Conservation (phyloP, 2,888 invertebrate species). For the Slavum lentiscoides region DNA sequence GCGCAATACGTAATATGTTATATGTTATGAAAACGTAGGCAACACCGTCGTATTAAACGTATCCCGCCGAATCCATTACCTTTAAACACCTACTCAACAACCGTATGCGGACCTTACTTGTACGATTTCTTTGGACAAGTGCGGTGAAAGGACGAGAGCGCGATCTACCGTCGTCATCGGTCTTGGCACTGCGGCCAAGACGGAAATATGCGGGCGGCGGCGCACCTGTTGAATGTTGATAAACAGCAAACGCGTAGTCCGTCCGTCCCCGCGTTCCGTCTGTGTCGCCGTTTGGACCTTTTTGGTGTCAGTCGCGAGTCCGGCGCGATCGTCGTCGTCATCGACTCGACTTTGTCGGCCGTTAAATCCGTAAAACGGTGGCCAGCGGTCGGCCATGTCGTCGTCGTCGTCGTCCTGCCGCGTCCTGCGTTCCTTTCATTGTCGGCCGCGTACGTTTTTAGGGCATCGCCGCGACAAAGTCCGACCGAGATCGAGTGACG, state of each 20-base stretch:
- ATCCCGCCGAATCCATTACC: too few species aligned
- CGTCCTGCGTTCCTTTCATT: neutral
- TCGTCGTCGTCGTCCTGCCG: neutral
- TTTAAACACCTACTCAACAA: too few species aligned
- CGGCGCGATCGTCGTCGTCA: too few species aligned
- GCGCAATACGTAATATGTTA: too few species aligned
- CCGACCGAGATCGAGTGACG: neutral
- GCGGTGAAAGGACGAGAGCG: neutral
- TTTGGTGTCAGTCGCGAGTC: too few species aligned
- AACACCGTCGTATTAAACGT: too few species aligned
- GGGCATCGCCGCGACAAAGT: neutral
- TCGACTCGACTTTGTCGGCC: neutral
- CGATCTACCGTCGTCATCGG: neutral
- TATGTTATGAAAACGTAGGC: too few species aligned
- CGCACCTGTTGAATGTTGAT: slow-evolving; percentile 17
- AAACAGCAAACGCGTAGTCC: neutral
- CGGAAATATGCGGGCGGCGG: slow-evolving; percentile 29
- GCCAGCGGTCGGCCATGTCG: neutral
- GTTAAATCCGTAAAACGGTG: too few species aligned
- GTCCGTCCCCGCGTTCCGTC: too few species aligned
- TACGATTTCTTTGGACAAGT: too few species aligned
- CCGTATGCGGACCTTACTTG: too few species aligned
- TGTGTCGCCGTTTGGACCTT: too few species aligned
- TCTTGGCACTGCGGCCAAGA: neutral
- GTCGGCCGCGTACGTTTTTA: neutral